Evolutionary conservation across 2,113 vertebrate species (phyloP), one percentile per base, ranked within the genome.

Genomic region (Clupea harengus): DNA sequence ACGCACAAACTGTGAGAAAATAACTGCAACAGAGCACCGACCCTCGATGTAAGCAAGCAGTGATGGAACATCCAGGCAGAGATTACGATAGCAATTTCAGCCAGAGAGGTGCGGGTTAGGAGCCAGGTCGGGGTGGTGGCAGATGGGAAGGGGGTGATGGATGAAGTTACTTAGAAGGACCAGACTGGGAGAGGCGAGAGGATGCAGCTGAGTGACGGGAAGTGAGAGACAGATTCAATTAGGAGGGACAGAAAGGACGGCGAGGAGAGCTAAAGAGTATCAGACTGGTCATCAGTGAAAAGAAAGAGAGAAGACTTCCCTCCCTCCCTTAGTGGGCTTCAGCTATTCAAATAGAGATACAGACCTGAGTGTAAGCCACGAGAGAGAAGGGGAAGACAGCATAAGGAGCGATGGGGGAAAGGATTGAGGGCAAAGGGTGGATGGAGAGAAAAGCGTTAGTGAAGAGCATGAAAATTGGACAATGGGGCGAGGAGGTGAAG

Each of bases 321-420:
- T 39, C 39, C 39, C 39, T 39, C 67, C 39, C 39, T 39, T 54
- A 3, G 28, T 87, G 25, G 18, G 52, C 82, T 90, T 91, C 84
- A 90, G 83, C 90, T 91, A 91, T 91, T 92, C 67, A 90, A 81
- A 78, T 72, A 60, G 54, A 9, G 83, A 87, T 88, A 88, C 85
- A 88, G 85, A 89, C 88, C 64, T 84, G 60, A 81, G 81, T 86
- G 18, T 81, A 11, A 82, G 82, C 72, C 85, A n/a, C 81, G 15
- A 81, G 85, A 22, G 60, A 60, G 47, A 25, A 25, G 83, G 83
- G 83, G 81, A 81, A 60, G 32, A 81, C 28, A 0, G 72, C 39
- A 39, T 39, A 4, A 17, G 45, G 52, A 82, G 85, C 39, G n/a
- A n/a, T n/a, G 50, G 25, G 44, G 17, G 86, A 85, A 50, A 78